These are phyloP conservation scores for Riptortus pedestris DNA, from an alignment of 1,140 invertebrate genomes.

Conservation along the genomic window DNA sequence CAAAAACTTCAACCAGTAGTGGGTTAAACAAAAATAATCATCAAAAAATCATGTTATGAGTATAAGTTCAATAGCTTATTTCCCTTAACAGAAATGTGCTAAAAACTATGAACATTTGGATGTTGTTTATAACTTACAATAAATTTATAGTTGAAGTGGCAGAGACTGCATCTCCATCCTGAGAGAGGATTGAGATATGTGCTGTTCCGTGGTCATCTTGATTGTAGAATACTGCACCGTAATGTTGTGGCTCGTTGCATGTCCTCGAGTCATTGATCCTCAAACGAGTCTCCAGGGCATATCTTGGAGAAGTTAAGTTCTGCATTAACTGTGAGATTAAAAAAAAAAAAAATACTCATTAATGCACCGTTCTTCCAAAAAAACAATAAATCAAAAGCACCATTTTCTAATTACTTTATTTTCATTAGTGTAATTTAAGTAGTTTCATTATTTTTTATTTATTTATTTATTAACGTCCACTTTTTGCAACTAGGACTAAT, in stretches of 20 bases:
- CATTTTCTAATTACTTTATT: too few relatives aligned
- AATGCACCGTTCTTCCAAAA: neutral
- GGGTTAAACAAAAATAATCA: too few relatives aligned
- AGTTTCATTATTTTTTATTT: too few relatives aligned
- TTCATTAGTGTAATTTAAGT: too few relatives aligned
- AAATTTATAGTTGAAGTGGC: conserved; percentile 86
- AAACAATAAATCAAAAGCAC: too few relatives aligned
- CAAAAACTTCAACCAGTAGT: too few relatives aligned
- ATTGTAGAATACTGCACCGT: conserved; percentile 42
- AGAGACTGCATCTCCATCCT: conserved; percentile 83
- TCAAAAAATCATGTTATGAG: too few relatives aligned
- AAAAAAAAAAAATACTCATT: conserved; percentile 1
- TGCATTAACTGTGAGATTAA: conserved; percentile 39
- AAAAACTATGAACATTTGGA: too few relatives aligned
- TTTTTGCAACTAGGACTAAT: too few relatives aligned
- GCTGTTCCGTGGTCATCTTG: conserved; percentile 73
- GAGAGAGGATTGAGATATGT: conserved; percentile 74
- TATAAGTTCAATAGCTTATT: too few relatives aligned
- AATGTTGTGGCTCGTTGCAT: conserved; percentile 45
- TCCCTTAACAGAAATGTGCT: too few relatives aligned
- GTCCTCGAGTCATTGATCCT: conserved; percentile 56
- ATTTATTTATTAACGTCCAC: too few relatives aligned
- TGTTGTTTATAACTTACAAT: conserved; percentile 74
- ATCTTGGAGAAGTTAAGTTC: conserved; percentile 45
- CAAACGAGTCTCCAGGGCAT: conserved; percentile 39